phyloP scores from a whole-genome alignment of 2,888 invertebrate species.

The Drosophila lacicola region DNA sequence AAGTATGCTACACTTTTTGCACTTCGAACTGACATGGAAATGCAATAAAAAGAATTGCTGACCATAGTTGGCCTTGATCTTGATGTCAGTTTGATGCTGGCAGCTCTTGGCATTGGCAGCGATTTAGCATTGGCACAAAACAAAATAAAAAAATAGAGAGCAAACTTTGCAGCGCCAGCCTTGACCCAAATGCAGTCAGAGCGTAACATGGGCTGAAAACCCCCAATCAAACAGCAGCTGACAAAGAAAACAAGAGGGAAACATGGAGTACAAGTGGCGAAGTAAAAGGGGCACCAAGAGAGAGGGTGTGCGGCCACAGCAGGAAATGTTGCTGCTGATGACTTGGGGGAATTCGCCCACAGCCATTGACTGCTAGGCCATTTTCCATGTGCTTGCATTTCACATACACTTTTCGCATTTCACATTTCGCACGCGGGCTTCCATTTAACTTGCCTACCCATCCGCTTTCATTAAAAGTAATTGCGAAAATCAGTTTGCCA shows the following conservation, averaged over 20 bases:
- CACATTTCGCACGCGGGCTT: constrained; percentile 43
- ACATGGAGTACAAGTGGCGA: background rate
- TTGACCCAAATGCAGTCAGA: constrained; percentile 61
- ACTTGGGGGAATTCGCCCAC: constrained; percentile 24
- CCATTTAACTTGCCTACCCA: constrained; percentile 44
- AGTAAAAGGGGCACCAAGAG: background rate
- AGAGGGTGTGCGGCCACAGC: background rate
- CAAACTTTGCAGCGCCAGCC: constrained; percentile 39
- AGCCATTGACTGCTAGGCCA: constrained; percentile 31
- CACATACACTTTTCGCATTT: constrained; percentile 27
- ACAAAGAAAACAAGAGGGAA: background rate
- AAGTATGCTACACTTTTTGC: constrained; percentile 44
- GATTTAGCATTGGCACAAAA: constrained; percentile 42
- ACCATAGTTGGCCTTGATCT: constrained; percentile 64
- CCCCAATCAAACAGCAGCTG: constrained; percentile 23
- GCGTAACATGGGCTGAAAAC: constrained; percentile 2
- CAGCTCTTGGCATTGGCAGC: constrained; percentile 28
- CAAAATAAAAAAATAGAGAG: background rate
- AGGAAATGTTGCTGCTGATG: constrained; percentile 32
- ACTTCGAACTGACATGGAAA: constrained; percentile 44
- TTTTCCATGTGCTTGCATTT: constrained; percentile 37
- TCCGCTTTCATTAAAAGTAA: constrained; percentile 66
- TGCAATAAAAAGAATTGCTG: constrained; percentile 54
- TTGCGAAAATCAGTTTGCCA: constrained; percentile 69
- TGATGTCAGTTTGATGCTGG: constrained; percentile 67